These are phyloP conservation scores for Penaeus monodon DNA, from an alignment of 2,888 invertebrate species.

Conservation along the genomic window DNA sequence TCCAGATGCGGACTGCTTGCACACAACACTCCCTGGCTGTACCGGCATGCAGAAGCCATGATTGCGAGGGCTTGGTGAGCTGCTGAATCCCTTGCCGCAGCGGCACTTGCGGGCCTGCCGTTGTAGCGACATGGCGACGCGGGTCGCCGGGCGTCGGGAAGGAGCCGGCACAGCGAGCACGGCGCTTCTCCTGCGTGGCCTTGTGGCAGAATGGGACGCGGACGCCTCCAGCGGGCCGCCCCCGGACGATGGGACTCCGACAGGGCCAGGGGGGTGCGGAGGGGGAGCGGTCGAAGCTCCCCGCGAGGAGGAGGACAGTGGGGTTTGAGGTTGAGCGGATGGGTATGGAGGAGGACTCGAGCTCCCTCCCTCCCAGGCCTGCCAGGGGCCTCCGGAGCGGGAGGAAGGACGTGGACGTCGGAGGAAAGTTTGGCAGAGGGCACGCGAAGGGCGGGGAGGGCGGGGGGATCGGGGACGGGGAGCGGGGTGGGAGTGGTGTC, in stretches of 20 bases:
- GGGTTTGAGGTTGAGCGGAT: neutral
- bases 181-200: conserved; percentile 80
- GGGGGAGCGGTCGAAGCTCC: conserved; percentile 67
- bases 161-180: conserved; percentile 94
- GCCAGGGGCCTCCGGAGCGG: conserved; percentile 13
- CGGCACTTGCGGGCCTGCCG: conserved; percentile 92
- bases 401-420: conserved; percentile 26
- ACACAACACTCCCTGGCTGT: neutral
- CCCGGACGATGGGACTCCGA: neutral
- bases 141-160: conserved; percentile 97
- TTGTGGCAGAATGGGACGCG: conserved; percentile 32
- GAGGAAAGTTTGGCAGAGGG: neutral
- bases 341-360: neutral
- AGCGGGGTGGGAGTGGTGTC: conserved; percentile 31
- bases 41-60: conserved; percentile 84
- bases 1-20: neutral
- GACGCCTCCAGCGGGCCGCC: conserved; percentile 66
- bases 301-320: neutral
- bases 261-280: conserved; percentile 13
- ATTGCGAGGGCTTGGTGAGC: conserved; percentile 94
- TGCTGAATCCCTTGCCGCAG: conserved; percentile 94
- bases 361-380: neutral
- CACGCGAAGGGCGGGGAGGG: conserved; percentile 1
- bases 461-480: conserved; percentile 56
- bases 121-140: conserved; percentile 96